Percentiles rank a stretch among this genome's conserved stretches.
These are phyloP conservation scores for Dendrolimus kikuchii DNA, from an alignment of 1,140 invertebrate species.

Conservation along the genomic window DNA sequence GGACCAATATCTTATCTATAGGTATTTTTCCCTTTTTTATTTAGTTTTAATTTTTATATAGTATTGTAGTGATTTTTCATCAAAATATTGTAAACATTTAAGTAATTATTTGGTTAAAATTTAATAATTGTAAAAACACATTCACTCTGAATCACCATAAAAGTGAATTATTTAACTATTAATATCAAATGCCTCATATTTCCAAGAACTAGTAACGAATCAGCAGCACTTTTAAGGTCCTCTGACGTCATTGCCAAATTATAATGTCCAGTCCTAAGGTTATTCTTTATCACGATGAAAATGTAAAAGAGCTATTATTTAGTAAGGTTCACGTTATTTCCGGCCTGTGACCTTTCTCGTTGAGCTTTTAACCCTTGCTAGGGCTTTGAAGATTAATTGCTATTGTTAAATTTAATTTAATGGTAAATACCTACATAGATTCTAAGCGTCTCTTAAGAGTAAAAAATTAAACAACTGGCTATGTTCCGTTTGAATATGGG, in stretches of 20 bases:
- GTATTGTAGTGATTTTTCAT: too few species aligned
- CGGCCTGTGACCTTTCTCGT: constrained; percentile 23
- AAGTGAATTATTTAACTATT: background rate
- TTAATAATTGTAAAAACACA: background rate
- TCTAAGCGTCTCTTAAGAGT: too few species aligned
- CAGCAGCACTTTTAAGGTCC: background rate
- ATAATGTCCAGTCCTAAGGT: constrained; percentile 7
- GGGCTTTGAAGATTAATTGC: constrained; percentile 15
- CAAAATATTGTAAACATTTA: too few species aligned
- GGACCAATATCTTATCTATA: too few species aligned
- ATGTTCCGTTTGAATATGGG: too few species aligned
- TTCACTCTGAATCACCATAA: constrained; percentile 1
- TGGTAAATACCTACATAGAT: too few species aligned
- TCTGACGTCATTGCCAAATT: constrained; percentile 8
- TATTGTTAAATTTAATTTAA: constrained; percentile 9
- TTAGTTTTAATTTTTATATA: too few species aligned
- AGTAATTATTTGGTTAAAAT: too few species aligned
- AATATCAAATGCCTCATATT: background rate
- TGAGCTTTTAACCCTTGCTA: constrained; percentile 13
- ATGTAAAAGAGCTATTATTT: constrained; percentile 21
- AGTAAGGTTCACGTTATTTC: constrained; percentile 17
- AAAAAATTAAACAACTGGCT: too few species aligned
- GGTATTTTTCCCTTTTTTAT: too few species aligned
- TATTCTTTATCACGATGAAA: constrained; percentile 5
- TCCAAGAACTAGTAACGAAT: background rate